These are phyloP conservation scores for Galaxea fascicularis DNA, from an alignment of 92 coral and sea anemone genomes.

Conservation along the genomic window DNA sequence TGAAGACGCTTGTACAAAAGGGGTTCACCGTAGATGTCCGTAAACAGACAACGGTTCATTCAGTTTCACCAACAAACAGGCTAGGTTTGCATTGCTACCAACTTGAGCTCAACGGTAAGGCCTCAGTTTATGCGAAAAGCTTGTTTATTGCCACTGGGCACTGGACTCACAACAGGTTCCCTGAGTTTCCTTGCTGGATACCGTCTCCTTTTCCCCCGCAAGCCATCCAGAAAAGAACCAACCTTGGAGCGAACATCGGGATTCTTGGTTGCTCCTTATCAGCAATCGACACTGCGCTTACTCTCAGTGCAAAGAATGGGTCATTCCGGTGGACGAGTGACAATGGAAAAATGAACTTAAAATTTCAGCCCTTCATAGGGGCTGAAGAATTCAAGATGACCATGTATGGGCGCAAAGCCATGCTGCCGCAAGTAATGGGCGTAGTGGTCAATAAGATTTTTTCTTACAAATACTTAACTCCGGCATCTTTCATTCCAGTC, in stretches of 20 bases:
- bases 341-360: conserved; percentile 3
- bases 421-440: conserved; percentile 54
- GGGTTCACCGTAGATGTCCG: conserved; percentile 46
- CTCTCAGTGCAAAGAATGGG: conserved; percentile 43
- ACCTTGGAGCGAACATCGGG: conserved; percentile 33
- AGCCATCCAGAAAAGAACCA: conserved; percentile 16
- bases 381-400: conserved; percentile 51
- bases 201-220: conserved; percentile 55
- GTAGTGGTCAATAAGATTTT: conserved; percentile 39
- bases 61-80: not conserved
- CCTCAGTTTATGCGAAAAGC: conserved; percentile 6
- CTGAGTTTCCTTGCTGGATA: conserved; percentile 36
- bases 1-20: conserved; percentile 17
- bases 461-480: conserved; percentile 42
- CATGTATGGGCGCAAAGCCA: conserved; percentile 55
- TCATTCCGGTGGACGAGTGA: not conserved
- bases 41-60: conserved; percentile 20
- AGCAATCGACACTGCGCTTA: conserved; percentile 47
- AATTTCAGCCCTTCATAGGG: conserved; percentile 38
- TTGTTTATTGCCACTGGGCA: conserved; percentile 59
- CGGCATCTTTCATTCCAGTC: conserved; percentile 14
- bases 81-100: conserved; percentile 22
- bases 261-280: conserved; percentile 55
- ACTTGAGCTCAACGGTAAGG: conserved; percentile 41
- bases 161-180: conserved; percentile 59